Base-by-base conservation (phyloP, 2,888 invertebrate species). In the Drosophila fulvimacula region DNA sequence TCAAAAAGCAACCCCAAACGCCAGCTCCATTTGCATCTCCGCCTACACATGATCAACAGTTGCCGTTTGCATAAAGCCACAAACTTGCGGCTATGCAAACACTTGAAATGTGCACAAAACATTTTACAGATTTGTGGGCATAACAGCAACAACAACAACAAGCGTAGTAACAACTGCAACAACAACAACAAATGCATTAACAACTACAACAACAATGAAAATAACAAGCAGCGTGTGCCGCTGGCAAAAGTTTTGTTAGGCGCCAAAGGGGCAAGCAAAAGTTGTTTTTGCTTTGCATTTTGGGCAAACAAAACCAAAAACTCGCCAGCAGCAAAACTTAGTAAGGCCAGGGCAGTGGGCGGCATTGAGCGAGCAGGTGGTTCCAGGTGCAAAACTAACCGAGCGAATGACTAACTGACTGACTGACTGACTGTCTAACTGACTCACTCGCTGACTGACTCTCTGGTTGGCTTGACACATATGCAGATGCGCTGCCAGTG, bases 51-150 rank as follows among this genome's bases (percentile, higher is more conserved):
- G 62, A 72, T 78, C 75, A 74, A 74, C 69, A 58, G 69, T 44
- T 79, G 52, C 60, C 62, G 48, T 39, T 56, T 60, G 41, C 39
- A n/a, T 48, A 49, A 53, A 41, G 63, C 75, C 76, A 44, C 76
- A 76, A 75, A 59, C 66, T 81, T 78, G 78, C 51, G 78, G 78
- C 69, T 52, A 56, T 69, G 78, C 69, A 81, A 81, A 64, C 79
- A 81, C 81, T 81, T 77, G 69, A 73, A 81, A 78, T 73, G 69
- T 73, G 73, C 63, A 78, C 63, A 81, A 81, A 78, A 78, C 75
- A 81, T 75, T 79, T 81, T 74, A 71, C 79, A 79, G 82, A 79
- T 79, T 81, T 81, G 75, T 71, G 79, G 75, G 46, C 55, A 66
- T n/a, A 63, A 52, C 72, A 71, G 71, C 48, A 56, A 53, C 51